Base-by-base conservation (phyloP, 2,888 invertebrate species). In the Ryuthela nishihirai region DNA sequence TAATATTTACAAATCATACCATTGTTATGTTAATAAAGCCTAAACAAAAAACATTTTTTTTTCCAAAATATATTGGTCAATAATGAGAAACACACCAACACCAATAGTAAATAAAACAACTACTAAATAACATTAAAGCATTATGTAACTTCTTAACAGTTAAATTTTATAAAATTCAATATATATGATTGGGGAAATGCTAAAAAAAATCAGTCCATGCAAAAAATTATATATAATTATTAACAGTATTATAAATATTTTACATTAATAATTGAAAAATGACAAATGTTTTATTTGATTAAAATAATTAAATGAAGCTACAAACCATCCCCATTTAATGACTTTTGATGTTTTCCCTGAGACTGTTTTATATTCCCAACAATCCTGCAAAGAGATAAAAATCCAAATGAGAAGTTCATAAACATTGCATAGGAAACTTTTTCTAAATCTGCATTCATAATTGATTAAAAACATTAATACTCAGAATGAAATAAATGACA, bases 291-390 rank as follows among this genome's bases (percentile, higher is more conserved):
- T n/a, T n/a, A n/a, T n/a, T n/a, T n/a, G n/a, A n/a, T n/a, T 5
- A 12, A 39, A 20, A 40, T 25, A 20, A 24, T n/a, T 24, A 40
- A 32, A 48, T n/a, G 36, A 15, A 18, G 9, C 25, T 48, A 25
- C 1, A 35, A 38, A 54, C 54, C 54, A 32, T 54, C 48, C 2
- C 40, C 20, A 12, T 54, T 47, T 9, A 18, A 24, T 10, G 26
- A 17, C 36, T 36, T 36, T 10, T 47, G 43, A 17, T 54, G 47
- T 10, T 47, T 29, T 29, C 42, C 42, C 10, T 42, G 42, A 17
- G 15, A 32, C 18, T 42, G 47, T 21, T 54, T 54, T 21, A 54
- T 25, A 15, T 26, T 54, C 43, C 46, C 43, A 10, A 47, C 54
- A 47, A 54, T 46, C 9, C 54, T 54, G 17, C n/a, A 6, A 29